Evolutionary conservation across 2,797 vertebrate genomes (phyloP), one percentile per base, ranked within the genome.

Genomic region (Acanthurus lineatus): DNA sequence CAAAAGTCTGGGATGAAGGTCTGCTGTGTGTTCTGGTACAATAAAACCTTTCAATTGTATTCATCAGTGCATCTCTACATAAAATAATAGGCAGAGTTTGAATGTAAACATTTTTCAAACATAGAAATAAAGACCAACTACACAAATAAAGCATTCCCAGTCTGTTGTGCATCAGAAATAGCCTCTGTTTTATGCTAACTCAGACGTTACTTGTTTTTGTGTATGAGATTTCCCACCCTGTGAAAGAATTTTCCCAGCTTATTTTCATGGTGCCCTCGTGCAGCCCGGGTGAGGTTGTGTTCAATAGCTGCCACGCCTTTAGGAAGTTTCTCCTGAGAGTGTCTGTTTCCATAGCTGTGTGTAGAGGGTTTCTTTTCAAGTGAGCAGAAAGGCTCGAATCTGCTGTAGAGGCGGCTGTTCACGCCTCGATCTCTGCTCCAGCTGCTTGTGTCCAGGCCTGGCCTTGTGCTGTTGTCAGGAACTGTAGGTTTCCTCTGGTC

Each of bases 211-310:
- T 94, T 98, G 79, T 91, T 95, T 93, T 99, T 99, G 82, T 97
- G 88, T 69, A 98, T 95, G 9, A 99, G 94, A 84, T 95, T 96
- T 60, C 97, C 98, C 58, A 96, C 35, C 84, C 95, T 96, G 14
- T 99, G 97, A 94, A 99, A 95, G 88, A 99, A 97, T 76, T 96
- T 97, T 71, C 96, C 97, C 65, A 99, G 90, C 84, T 96, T 99
- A 80, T 98, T 99, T 90, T 99, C 98, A 84, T 96, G 96, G 82
- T 95, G 94, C 9, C 94, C 92, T 32, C 95, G 65, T 0, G 93
- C 84, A 52, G 86, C 86, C 28, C 96, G 95, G 54, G 85, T 83
- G 35, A 88, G 47, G 63, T 92, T 96, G 77, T 81, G 69, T 40
- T 92, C 89, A 66, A 10, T 69, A 2, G 25, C 40, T 19, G 79